Evolutionary conservation across 2,113 vertebrate genomes (phyloP).

Genomic region (Ailuropoda melanoleuca): DNA sequence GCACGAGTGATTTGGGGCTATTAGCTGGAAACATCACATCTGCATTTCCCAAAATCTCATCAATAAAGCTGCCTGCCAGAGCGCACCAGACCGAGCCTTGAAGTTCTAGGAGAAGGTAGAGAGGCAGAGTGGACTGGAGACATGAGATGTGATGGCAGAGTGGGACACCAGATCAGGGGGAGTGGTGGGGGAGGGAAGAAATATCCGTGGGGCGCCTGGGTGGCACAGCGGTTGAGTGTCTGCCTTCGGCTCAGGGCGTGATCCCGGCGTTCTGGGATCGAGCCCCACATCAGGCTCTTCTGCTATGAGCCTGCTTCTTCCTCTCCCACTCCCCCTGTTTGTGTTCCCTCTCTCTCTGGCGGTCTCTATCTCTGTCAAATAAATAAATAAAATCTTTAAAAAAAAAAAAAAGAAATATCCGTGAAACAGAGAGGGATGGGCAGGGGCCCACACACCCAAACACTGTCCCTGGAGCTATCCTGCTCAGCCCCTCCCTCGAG

Average conservation of each 20-base stretch:
- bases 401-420: neutral
- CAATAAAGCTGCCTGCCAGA: slow-evolving; percentile 70
- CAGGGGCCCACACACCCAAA: neutral
- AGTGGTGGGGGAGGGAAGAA: neutral
- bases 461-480: neutral
- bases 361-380: too few relatives aligned
- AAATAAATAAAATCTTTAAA: too few relatives aligned
- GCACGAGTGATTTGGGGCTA: slow-evolving; percentile 81
- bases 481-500: neutral
- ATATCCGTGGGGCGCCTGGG: too few relatives aligned
- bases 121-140: neutral
- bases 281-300: too few relatives aligned
- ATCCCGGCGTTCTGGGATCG: too few relatives aligned
- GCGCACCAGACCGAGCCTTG: neutral
- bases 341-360: too few relatives aligned
- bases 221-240: too few relatives aligned
- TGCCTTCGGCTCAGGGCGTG: too few relatives aligned
- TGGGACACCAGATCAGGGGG: fast-evolving
- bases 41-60: slow-evolving; percentile 82
- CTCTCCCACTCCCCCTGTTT: too few relatives aligned
- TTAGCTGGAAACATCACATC: slow-evolving; percentile 83
- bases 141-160: too few relatives aligned
- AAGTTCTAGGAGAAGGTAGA: neutral
- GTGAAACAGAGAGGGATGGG: fast-evolving
- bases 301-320: too few relatives aligned